Conservation (phyloP, 2,888 invertebrate species). For the Norana najaformis region DNA sequence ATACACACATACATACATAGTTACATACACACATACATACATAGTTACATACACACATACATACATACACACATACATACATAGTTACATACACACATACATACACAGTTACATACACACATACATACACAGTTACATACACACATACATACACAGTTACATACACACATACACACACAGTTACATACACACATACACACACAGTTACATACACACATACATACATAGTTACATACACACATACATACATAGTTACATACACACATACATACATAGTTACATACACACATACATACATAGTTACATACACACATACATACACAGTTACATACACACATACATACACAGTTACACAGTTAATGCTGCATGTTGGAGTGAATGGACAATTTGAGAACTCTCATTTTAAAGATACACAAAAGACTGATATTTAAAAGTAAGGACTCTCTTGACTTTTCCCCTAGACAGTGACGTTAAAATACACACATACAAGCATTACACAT, state of each 20-base stretch:
- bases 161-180: not conserved
- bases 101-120: not conserved
- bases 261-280: not conserved
- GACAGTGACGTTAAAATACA: too few species aligned
- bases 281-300: too few species aligned
- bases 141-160: constrained; percentile 1
- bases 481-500: too few species aligned
- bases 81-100: too few species aligned
- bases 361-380: too few species aligned
- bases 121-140: not conserved
- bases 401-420: too few species aligned
- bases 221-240: not conserved
- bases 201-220: not conserved
- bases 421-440: too few species aligned
- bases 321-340: constrained; percentile 1
- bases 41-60: constrained; percentile 16
- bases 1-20: too few species aligned
- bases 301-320: not conserved
- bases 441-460: too few species aligned
- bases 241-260: constrained; percentile 15
- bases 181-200: too few species aligned
- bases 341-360: not conserved
- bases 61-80: not conserved
- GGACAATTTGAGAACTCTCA: too few species aligned
- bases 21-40: not conserved